Percentiles rank a stretch among this genome's conserved stretches.
Conservation (phyloP, 53 echinoderm and acorn worm species). For the Echinometra lucunter region DNA sequence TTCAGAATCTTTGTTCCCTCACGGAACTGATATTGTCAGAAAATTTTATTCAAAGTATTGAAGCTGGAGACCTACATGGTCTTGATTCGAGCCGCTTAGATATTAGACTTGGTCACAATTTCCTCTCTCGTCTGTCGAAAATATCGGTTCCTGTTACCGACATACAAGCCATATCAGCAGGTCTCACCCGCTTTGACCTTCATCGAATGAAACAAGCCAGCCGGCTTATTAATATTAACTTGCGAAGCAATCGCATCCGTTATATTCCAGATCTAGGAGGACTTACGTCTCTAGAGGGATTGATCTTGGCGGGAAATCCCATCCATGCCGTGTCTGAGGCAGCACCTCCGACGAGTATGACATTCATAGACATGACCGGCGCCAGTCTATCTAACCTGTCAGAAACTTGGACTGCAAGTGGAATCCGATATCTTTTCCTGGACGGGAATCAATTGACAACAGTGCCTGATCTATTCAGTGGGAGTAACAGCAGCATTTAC, state of each 20-base stretch:
- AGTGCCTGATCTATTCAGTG: neutral
- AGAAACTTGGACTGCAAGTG: neutral
- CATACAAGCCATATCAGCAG: neutral
- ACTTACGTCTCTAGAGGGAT: neutral
- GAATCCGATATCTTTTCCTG: neutral
- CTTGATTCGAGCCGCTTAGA: neutral
- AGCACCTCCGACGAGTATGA: neutral
- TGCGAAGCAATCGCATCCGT: neutral
- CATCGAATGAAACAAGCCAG: neutral
- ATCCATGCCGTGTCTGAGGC: neutral
- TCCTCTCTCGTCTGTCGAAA: neutral
- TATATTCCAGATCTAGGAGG: neutral
- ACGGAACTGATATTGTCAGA: neutral
- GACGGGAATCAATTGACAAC: neutral
- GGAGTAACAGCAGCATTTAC: neutral
- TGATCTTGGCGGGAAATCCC: neutral
- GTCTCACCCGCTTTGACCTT: neutral
- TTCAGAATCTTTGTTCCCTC: neutral
- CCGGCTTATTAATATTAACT: neutral
- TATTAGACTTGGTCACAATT: neutral
- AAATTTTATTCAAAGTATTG: neutral
- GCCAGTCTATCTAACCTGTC: neutral
- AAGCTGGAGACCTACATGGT: neutral
- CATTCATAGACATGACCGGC: neutral
- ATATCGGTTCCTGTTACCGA: neutral